phyloP scores from a whole-genome alignment of 1,140 invertebrate species.

The Drosophila tsacasi region DNA sequence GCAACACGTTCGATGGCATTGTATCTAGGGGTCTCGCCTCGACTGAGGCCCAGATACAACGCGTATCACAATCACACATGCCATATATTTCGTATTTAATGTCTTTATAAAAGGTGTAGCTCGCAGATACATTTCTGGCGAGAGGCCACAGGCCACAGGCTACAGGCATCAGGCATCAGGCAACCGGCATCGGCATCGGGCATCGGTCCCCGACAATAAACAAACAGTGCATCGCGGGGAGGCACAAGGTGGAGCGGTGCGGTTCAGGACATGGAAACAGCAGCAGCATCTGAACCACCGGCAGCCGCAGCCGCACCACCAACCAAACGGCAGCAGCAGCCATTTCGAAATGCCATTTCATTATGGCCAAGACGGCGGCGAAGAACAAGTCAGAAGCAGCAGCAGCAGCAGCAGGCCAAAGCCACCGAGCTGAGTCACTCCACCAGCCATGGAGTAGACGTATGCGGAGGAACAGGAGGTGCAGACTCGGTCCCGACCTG shows the following conservation, averaged over 20 bases:
- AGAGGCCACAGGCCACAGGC: constrained; percentile 30
- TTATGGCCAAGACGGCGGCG: constrained; percentile 58
- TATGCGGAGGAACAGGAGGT: constrained; percentile 8
- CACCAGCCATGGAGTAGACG: constrained; percentile 28
- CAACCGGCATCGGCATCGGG: constrained; percentile 4
- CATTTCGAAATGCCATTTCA: constrained; percentile 82
- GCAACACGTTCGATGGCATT: constrained; percentile 57
- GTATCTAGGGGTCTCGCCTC: constrained; percentile 64
- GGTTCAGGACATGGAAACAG: constrained; percentile 64
- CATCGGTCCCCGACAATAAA: constrained; percentile 55
- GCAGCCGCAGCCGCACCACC: constrained; percentile 10
- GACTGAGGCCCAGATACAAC: constrained; percentile 62
- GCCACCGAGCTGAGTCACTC: constrained; percentile 67
- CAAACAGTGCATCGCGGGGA: constrained; percentile 42
- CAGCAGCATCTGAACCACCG: constrained; percentile 27
- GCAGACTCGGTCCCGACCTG: constrained; percentile 1
- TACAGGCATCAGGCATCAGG: constrained; percentile 9
- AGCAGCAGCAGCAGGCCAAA: constrained; percentile 21
- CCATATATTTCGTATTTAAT: constrained; percentile 82
- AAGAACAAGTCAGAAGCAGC: constrained; percentile 30
- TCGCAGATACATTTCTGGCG: constrained; percentile 73
- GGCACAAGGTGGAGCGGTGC: constrained; percentile 9
- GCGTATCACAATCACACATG: constrained; percentile 81
- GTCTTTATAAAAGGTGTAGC: constrained; percentile 82
- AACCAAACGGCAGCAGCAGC: constrained; percentile 56